Base-by-base conservation (phyloP, 2,113 vertebrate species). In the Centropus unirufus region DNA sequence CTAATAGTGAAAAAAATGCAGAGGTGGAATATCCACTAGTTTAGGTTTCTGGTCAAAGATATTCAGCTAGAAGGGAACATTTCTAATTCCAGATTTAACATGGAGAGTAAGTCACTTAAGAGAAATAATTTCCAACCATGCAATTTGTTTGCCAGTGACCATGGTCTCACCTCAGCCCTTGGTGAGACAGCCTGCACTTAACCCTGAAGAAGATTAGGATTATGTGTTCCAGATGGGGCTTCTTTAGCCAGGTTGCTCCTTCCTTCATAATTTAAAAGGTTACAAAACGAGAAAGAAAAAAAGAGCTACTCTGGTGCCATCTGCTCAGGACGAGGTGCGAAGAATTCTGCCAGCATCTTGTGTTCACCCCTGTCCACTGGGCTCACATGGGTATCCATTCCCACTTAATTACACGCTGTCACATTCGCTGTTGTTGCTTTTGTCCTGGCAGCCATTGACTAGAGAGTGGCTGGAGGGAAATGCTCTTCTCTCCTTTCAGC, bases 301-400 rank as follows among this genome's bases (percentile, higher is more conserved):
- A 75, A 18, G 6, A 54, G 54, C 39, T 83, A 68, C 87, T 94
- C 73, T 36, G 47, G 14, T 78, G 57, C 94, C 96, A 97, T 94
- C 96, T 95, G 96, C 79, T 95, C 63, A n/a, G 83, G 87, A 66
- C 24, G 57, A 95, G 78, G 83, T 81, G 74, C 85, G 80, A 90
- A 84, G 77, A 72, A 74, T 78, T 66, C 76, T 90, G 69, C 88
- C 80, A 90, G 70, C 81, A 12, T 76, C 83, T 92, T 24, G 4
- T 46, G 70, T 76, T 95, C 89, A 14, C n/a, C 83, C 24, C 51
- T 83, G 42, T 32, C 49, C 1, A 0, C 59, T 32, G 52, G 67
- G 67, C 14, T 87, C 83, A 46, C 15, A 2, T 0, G 13, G 59
- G 63, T 23, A 73, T 92, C 88, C 46, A 30, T 62, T 81, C 62